phyloP scores from a whole-genome alignment of 2,888 invertebrate species.

The Steinernema scapterisci region DNA sequence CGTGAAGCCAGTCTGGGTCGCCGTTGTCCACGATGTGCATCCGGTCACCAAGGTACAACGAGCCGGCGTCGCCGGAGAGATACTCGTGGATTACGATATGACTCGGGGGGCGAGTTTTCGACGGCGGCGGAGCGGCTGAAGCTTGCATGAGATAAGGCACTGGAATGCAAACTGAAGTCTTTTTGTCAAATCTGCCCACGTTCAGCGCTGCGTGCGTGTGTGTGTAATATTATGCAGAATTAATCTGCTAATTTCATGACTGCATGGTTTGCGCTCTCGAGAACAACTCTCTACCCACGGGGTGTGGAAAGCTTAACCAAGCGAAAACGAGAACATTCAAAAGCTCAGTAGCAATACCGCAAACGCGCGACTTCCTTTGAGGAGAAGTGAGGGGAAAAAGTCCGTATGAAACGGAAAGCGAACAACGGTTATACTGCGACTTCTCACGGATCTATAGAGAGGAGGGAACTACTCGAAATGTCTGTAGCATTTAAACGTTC shows the following conservation, averaged over 20 bases:
- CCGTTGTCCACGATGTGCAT: conserved; percentile 64
- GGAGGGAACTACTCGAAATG: no score
- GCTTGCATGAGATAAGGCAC: no score
- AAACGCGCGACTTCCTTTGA: no score
- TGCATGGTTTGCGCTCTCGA: not conserved
- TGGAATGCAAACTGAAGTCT: no score
- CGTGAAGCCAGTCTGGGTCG: conserved; percentile 67
- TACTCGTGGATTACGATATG: conserved; percentile 66
- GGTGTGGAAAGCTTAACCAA: no score
- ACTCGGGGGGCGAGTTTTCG: conserved; percentile 16
- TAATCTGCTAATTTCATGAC: conserved; percentile 11
- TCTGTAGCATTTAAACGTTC: not conserved
- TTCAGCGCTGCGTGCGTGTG: not conserved
- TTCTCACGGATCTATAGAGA: no score
- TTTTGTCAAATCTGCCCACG: not conserved
- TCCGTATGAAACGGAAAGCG: no score
- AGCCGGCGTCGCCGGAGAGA: conserved; percentile 44
- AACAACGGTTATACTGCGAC: no score
- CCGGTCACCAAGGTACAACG: conserved; percentile 59
- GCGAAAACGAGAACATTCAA: no score
- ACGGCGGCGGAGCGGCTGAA: conserved; percentile 7
- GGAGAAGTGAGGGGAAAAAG: no score
- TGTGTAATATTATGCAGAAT: not conserved
- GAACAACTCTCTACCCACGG: no score
- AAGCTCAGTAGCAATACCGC: no score